These are phyloP conservation scores for Casuarius casuarius DNA, from an alignment of 2,113 vertebrate genomes.

Conservation along the genomic window DNA sequence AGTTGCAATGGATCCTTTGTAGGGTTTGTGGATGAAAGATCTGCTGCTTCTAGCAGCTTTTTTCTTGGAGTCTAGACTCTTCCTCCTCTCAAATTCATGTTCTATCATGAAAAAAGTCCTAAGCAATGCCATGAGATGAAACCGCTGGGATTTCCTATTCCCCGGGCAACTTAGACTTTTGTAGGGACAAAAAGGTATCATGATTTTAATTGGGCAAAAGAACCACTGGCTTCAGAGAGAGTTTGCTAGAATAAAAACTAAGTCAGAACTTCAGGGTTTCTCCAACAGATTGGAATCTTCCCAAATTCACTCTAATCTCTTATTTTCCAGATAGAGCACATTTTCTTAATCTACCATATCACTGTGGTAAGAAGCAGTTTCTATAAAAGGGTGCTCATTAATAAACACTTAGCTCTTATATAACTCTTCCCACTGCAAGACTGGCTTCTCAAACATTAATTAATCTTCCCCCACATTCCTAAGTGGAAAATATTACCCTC, in stretches of 20 bases:
- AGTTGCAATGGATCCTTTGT: neutral
- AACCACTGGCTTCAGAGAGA: neutral
- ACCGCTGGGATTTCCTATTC: neutral
- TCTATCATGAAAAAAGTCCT: neutral
- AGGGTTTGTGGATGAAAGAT: neutral
- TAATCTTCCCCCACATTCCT: constrained; percentile 37
- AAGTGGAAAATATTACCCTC: constrained; percentile 35
- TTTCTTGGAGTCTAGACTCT: neutral
- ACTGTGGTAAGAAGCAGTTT: constrained; percentile 17
- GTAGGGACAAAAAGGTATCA: neutral
- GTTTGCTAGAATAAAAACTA: neutral
- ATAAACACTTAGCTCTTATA: constrained; percentile 41
- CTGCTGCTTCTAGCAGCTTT: neutral
- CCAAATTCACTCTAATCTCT: constrained; percentile 1
- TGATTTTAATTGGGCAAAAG: neutral
- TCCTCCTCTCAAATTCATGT: neutral
- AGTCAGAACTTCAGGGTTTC: constrained; percentile 19
- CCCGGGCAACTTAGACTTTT: neutral
- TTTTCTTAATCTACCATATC: constrained; percentile 35
- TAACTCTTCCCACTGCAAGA: constrained; percentile 46
- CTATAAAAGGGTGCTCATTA: constrained; percentile 14
- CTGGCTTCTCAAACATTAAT: constrained; percentile 58
- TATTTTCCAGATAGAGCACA: constrained; percentile 14
- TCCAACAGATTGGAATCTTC: neutral
- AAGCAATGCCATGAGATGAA: neutral